Base-by-base conservation (phyloP, 2,113 vertebrate species). In the Gymnorhina tibicen region DNA sequence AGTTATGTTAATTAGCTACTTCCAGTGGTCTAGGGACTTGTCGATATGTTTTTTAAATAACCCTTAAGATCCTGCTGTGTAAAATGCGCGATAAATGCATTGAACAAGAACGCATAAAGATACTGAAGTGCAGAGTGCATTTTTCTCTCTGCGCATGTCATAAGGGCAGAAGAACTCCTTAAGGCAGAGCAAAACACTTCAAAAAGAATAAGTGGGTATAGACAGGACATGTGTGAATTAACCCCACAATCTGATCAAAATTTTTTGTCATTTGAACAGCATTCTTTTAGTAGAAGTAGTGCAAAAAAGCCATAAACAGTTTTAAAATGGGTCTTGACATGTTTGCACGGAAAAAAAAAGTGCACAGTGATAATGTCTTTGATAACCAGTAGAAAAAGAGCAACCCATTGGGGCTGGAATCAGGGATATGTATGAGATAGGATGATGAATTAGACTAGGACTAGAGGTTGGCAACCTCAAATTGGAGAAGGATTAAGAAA, bases 11-110 rank as follows among this genome's bases (percentile, higher is more conserved):
- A 92, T 69, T 64, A 81, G 33, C 64, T 60, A 46, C 23, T 84
- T 77, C 7, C 55, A 89, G 77, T 37, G 11, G 32, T 53, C 16
- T 39, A 72, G 28, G 8, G 26, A 75, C 56, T 67, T 82, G 52
- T 23, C 39, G 82, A 63, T 24, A 26, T 37, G 19, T 41, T 85
- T 75, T 62, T 32, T 23, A 89, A 93, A 62, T 41, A 75, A 82
- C 19, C 18, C 12, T 76, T 55, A 73, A 41, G 42, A 56, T 23
- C 44, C 28, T 80, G 18, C 12, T 59, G 13, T 44, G 19, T 49
- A 74, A 58, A 3, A 7, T 26, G 44, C 0, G 0, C 66, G 21
- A 81, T 35, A 70, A 85, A 80, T 26, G 39, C 41, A 66, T 2
- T 47, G 69, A 78, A 83, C 11, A 76, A 88, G 58, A 83, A 79